Conservation (phyloP, 1,140 invertebrate genomes). For the Meloidogyne floridensis region DNA sequence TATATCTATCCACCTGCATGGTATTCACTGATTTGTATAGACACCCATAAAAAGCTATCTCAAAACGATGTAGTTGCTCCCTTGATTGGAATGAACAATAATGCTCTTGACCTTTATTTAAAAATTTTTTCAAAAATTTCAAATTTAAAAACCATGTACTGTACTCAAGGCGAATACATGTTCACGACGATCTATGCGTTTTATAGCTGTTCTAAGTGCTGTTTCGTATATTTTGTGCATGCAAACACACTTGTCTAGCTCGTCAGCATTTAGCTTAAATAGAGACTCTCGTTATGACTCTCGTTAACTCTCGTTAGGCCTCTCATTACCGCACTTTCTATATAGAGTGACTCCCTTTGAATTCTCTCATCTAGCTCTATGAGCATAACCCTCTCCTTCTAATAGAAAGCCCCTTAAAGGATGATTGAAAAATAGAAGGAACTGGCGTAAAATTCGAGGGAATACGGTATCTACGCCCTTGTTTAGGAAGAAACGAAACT, state of each 20-base stretch:
- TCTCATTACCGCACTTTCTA: neutral
- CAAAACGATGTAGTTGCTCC: slow-evolving; percentile 76
- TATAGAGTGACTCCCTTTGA: too few relatives aligned
- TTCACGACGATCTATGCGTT: slow-evolving; percentile 77
- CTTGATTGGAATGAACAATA: slow-evolving; percentile 47
- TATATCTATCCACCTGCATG: slow-evolving; percentile 72
- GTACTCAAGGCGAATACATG: slow-evolving; percentile 76
- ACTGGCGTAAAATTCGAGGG: too few relatives aligned
- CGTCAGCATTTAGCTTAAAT: slow-evolving; percentile 69
- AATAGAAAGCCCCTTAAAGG: too few relatives aligned
- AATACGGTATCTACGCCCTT: too few relatives aligned
- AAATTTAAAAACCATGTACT: neutral
- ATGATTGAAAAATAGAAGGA: too few relatives aligned
- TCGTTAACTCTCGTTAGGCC: too few relatives aligned
- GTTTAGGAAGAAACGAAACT: too few relatives aligned
- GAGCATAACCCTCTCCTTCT: too few relatives aligned
- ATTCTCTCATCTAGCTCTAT: too few relatives aligned
- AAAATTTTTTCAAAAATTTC: neutral
- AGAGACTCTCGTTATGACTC: neutral
- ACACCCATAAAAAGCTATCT: slow-evolving; percentile 88
- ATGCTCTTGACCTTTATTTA: slow-evolving; percentile 20
- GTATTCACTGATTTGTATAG: slow-evolving; percentile 86
- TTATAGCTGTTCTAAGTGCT: slow-evolving; percentile 77
- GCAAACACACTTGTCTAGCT: slow-evolving; percentile 69
- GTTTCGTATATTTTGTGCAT: slow-evolving; percentile 83